phyloP scores from a whole-genome alignment of 2,113 vertebrate species.

The Casuarius casuarius region DNA sequence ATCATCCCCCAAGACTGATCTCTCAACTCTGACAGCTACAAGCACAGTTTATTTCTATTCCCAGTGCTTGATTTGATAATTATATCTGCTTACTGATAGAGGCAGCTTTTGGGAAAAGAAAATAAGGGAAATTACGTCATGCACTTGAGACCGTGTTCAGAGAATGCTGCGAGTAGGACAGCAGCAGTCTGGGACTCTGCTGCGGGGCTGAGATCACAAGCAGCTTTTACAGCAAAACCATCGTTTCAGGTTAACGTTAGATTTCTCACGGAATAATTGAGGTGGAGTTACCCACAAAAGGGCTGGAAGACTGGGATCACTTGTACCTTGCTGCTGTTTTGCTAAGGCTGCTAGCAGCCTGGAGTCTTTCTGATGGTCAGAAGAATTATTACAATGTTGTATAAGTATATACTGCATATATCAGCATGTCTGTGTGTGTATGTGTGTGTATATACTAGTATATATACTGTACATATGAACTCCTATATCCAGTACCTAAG shows the following conservation, averaged over 20 bases:
- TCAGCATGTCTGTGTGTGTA: not conserved
- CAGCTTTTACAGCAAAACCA: not conserved
- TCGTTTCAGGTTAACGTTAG: not conserved
- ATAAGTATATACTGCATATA: not conserved
- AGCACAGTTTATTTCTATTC: not conserved
- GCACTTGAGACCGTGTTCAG: not conserved
- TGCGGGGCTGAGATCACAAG: not conserved
- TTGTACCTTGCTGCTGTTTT: not conserved
- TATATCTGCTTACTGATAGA: not conserved
- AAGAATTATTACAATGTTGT: not conserved
- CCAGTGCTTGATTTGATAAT: not conserved
- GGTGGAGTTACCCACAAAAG: not conserved
- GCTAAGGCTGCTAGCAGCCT: not conserved
- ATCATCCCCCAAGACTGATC: not conserved
- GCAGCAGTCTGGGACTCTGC: not conserved
- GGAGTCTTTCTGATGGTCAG: not conserved
- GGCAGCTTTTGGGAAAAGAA: not conserved
- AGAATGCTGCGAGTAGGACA: not conserved
- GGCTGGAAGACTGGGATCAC: not conserved
- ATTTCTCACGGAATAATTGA: not conserved
- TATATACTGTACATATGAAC: not conserved
- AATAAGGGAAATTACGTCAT: not conserved
- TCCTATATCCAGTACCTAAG: accelerated
- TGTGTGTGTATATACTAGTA: not conserved
- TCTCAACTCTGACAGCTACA: not conserved